Conservation (phyloP, 2,797 vertebrate species). For the Bufotes viridis region DNA sequence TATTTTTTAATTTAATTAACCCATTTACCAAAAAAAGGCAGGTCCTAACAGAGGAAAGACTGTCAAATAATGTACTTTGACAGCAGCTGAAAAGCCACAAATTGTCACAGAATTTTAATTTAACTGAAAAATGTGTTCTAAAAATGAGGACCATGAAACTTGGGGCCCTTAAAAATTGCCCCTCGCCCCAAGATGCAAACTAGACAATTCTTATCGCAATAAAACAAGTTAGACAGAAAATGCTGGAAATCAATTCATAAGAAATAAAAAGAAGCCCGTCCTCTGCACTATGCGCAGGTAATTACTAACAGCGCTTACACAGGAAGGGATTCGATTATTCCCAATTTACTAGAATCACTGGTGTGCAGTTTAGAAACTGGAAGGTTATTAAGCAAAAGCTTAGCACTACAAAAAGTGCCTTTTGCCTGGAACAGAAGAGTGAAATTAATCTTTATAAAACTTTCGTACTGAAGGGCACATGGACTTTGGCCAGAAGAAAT, state of each 20-base stretch:
- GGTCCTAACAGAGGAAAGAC: too few species aligned
- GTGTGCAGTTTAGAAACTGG: slow-evolving; percentile 40
- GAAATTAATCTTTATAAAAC: slow-evolving; percentile 67
- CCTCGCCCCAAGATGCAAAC: neutral
- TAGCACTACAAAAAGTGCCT: slow-evolving; percentile 47
- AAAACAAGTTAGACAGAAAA: neutral
- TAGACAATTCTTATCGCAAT: neutral
- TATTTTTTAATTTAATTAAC: too few species aligned
- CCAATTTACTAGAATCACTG: slow-evolving; percentile 44
- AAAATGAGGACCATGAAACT: neutral
- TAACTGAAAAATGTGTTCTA: too few species aligned
- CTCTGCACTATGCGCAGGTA: neutral
- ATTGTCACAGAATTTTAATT: too few species aligned
- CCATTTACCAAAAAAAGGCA: too few species aligned
- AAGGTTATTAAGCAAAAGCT: slow-evolving; percentile 57
- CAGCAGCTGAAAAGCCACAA: too few species aligned
- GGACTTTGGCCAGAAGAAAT: slow-evolving; percentile 60
- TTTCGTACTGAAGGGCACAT: slow-evolving; percentile 61
- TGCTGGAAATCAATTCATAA: neutral
- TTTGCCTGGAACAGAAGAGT: slow-evolving; percentile 58
- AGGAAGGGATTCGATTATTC: slow-evolving; percentile 64
- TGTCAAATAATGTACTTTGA: too few species aligned
- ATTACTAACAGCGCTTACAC: slow-evolving; percentile 37
- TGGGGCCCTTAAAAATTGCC: neutral
- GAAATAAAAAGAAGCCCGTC: neutral